Percentiles rank a stretch among this genome's conserved stretches.
Conservation (phyloP, 2,888 invertebrate species). For the Drosophila histrio region DNA sequence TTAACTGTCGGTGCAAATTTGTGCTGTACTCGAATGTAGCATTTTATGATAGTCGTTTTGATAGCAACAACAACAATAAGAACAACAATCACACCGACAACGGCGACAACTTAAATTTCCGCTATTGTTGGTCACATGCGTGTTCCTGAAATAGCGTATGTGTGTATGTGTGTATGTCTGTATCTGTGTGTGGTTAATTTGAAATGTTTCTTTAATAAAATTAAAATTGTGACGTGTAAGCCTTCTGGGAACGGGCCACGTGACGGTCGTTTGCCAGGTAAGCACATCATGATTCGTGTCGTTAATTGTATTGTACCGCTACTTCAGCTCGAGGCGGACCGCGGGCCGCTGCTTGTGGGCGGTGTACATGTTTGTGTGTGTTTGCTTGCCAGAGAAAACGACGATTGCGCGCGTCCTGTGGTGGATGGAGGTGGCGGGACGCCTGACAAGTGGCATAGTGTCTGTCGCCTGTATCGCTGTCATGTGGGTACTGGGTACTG, state of each 20-base stretch:
- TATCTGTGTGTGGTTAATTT: slow-evolving; percentile 68
- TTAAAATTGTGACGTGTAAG: slow-evolving; percentile 82
- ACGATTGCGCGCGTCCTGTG: slow-evolving; percentile 3
- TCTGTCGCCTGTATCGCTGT: no score
- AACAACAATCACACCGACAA: slow-evolving; percentile 26
- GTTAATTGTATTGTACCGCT: slow-evolving; percentile 82
- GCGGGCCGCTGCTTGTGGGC: not conserved
- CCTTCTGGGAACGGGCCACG: slow-evolving; percentile 83
- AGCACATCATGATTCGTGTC: slow-evolving; percentile 83
- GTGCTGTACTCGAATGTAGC: slow-evolving; percentile 26
- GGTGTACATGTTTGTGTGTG: not conserved
- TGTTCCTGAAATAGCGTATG: not conserved
- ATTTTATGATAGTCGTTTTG: slow-evolving; percentile 69
- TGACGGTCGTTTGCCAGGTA: slow-evolving; percentile 83
- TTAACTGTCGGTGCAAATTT: slow-evolving; percentile 23
- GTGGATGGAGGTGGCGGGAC: not conserved
- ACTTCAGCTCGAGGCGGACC: slow-evolving; percentile 61
- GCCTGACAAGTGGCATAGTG: slow-evolving; percentile 42
- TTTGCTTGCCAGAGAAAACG: not conserved
- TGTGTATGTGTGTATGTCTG: slow-evolving; percentile 12
- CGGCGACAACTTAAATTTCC: slow-evolving; percentile 63
- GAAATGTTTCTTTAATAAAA: slow-evolving; percentile 82
- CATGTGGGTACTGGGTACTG: no score
- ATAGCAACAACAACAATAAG: slow-evolving; percentile 27
- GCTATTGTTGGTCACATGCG: slow-evolving; percentile 19